phyloP scores from a whole-genome alignment of 2,113 vertebrate genomes.

The Microtus pennsylvanicus region DNA sequence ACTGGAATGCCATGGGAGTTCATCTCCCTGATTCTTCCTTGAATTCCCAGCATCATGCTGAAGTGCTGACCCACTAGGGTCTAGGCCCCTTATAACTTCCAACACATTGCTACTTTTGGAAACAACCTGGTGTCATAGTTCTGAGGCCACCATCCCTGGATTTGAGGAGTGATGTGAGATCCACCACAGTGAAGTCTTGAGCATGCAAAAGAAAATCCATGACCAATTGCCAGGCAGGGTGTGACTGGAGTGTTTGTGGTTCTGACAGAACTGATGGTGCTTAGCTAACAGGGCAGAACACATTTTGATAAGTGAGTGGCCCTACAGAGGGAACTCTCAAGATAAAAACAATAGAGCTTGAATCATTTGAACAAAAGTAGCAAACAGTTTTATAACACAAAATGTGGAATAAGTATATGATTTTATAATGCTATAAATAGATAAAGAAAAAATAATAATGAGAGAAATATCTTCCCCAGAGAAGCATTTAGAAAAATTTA shows the following conservation, averaged over 20 bases:
- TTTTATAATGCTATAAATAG: neutral
- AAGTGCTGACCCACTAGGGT: neutral
- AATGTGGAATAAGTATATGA: constrained; percentile 10
- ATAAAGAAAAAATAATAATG: neutral
- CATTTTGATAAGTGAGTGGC: neutral
- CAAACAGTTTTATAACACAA: neutral
- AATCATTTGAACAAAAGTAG: neutral
- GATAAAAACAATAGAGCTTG: neutral
- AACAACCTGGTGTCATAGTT: neutral
- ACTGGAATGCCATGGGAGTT: neutral
- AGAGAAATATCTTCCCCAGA: neutral
- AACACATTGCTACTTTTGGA: constrained; percentile 19
- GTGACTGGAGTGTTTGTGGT: neutral
- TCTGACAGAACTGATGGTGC: neutral
- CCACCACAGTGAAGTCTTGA: neutral
- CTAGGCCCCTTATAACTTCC: neutral
- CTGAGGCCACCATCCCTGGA: neutral
- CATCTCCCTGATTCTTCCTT: neutral
- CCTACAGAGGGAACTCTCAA: neutral
- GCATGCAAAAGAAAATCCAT: neutral
- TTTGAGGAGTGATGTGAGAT: neutral
- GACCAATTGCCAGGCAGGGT: neutral
- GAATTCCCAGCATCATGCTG: neutral
- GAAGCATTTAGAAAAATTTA: neutral
- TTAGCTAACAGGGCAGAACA: neutral